Conservation (phyloP, 1,140 invertebrate genomes). For the Drosophila fuyamai region DNA sequence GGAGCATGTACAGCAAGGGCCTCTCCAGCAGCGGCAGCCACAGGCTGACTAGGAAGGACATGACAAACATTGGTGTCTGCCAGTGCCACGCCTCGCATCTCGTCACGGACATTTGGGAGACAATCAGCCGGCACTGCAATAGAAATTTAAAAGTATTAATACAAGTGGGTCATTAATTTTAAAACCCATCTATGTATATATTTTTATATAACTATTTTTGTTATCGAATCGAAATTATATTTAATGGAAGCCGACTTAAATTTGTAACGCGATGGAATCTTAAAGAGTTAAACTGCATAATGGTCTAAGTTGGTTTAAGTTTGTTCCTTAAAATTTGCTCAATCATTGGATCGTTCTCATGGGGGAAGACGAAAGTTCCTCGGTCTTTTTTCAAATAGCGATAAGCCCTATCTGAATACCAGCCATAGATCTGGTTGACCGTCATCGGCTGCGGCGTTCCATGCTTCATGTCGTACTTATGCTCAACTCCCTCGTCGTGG, state of each 20-base stretch:
- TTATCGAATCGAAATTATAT: conserved; percentile 15
- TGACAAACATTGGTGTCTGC: conserved; percentile 90
- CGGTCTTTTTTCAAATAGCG: conserved; percentile 57
- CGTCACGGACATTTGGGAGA: conserved; percentile 97
- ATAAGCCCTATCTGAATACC: conserved; percentile 62
- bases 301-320: not conserved
- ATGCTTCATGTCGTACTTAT: conserved; percentile 49
- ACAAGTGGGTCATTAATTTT: not conserved
- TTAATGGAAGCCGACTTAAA: conserved; percentile 25
- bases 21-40: conserved; percentile 89
- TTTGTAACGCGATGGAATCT: conserved; percentile 6
- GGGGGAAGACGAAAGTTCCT: conserved; percentile 66
- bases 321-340: conserved; percentile 37
- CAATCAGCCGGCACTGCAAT: conserved; percentile 95
- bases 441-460: conserved; percentile 58
- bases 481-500: not conserved
- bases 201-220: not conserved
- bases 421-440: conserved; percentile 65
- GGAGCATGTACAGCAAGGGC: conserved; percentile 90
- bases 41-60: conserved; percentile 86
- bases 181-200: not conserved
- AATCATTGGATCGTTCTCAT: conserved; percentile 60
- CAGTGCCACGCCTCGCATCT: conserved; percentile 94
- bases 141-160: not conserved
- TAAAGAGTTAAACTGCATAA: not conserved